These are phyloP conservation scores for Sebastes fasciatus DNA, from an alignment of 2,113 vertebrate species.

Conservation along the genomic window DNA sequence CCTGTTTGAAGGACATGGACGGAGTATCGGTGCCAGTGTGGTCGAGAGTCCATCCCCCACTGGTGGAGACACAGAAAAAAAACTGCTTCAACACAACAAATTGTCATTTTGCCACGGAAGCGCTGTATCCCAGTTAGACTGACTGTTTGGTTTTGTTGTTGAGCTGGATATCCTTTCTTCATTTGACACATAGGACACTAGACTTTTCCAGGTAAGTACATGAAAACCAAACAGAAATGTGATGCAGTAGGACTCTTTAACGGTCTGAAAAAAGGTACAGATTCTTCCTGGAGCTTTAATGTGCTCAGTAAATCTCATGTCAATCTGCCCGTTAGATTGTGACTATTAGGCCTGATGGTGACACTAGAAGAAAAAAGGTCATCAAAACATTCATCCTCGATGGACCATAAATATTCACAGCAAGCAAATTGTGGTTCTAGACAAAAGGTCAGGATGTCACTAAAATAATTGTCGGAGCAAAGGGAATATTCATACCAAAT, in stretches of 20 bases:
- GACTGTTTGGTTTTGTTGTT: not conserved
- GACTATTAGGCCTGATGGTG: not conserved
- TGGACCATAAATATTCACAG: not conserved
- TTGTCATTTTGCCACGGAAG: conserved; percentile 1
- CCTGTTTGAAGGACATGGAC: conserved; percentile 29
- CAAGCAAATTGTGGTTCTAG: not conserved
- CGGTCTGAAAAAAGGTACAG: no score
- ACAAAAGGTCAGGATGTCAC: not conserved
- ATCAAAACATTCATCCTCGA: not conserved
- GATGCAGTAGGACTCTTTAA: no score
- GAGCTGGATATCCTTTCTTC: not conserved
- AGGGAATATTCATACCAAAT: not conserved
- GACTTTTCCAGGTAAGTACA: no score
- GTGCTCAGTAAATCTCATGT: no score
- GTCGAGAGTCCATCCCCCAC: conserved; percentile 5
- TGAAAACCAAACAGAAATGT: no score
- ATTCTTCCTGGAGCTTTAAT: no score
- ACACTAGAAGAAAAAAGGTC: not conserved
- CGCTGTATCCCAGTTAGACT: not conserved
- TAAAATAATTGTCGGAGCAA: not conserved
- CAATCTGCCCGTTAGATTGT: not conserved
- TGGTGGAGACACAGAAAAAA: conserved; percentile 10
- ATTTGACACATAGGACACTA: not conserved
- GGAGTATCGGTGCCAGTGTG: conserved; percentile 30
- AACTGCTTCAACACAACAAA: conserved; percentile 16